Conservation (phyloP, 2,797 vertebrate species). For the Hemibagrus guttatus region DNA sequence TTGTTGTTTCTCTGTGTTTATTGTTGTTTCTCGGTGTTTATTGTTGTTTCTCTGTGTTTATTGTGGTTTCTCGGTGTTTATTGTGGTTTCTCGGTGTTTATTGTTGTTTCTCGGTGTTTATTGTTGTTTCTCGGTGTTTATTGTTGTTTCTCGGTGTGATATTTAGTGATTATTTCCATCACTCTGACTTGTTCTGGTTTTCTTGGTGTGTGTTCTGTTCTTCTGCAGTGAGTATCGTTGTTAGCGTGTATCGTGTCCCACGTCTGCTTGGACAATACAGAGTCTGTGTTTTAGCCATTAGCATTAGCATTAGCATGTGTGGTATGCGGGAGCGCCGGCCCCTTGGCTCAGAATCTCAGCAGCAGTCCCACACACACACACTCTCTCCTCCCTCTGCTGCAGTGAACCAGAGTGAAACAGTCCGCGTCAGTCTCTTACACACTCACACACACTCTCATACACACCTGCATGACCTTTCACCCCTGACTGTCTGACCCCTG, state of each 20-base stretch:
- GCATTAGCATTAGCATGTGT: slow-evolving; percentile 31
- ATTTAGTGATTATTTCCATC: background rate
- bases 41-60: too few relatives aligned
- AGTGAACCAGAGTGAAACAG: background rate
- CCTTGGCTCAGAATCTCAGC: slow-evolving; percentile 46
- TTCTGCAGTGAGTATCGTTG: too few relatives aligned
- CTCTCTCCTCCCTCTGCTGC: slow-evolving; percentile 7
- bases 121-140: too few relatives aligned
- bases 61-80: too few relatives aligned
- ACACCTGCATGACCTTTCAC: slow-evolving; percentile 45
- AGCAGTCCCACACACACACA: slow-evolving; percentile 5
- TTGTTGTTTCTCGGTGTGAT: too few relatives aligned
- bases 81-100: too few relatives aligned
- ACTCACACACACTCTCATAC: background rate
- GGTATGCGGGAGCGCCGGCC: slow-evolving; percentile 39
- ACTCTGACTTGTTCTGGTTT: too few relatives aligned
- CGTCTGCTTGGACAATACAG: slow-evolving; percentile 2
- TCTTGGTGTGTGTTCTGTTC: too few relatives aligned
- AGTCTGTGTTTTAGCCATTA: slow-evolving; percentile 33
- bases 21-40: too few relatives aligned
- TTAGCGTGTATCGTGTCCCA: slow-evolving; percentile 4
- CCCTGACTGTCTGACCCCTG: slow-evolving; percentile 21
- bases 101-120: too few relatives aligned
- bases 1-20: too few relatives aligned
- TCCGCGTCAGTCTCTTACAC: background rate